A percentile compares a stretch with the other conserved stretches of the same genome.
phyloP scores from a whole-genome alignment of 2,888 invertebrate genomes.

The Tuberolachnus salignus region DNA sequence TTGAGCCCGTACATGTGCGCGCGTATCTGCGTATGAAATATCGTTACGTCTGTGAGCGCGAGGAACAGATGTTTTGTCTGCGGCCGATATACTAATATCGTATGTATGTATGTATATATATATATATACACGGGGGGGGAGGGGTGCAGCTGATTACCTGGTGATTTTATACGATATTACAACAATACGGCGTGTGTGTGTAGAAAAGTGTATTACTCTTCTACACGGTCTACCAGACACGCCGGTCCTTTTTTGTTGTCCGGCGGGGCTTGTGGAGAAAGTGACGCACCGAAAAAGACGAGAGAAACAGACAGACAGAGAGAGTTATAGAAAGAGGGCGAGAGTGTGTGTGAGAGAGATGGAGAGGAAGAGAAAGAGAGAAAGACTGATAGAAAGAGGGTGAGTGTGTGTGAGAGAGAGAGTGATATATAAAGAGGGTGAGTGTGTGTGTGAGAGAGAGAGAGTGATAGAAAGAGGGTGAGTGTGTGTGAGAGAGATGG shows the following conservation, averaged over 20 bases:
- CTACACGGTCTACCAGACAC: constrained; percentile 30
- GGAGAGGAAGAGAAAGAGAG: no score
- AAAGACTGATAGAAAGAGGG: no score
- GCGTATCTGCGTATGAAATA: neutral
- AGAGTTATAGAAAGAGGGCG: no score
- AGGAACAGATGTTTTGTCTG: constrained; percentile 19
- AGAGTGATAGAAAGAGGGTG: no score
- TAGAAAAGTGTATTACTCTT: neutral
- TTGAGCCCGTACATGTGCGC: neutral
- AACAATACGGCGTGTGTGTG: neutral
- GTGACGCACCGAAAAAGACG: neutral
- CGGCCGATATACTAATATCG: constrained; percentile 17
- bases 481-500: neutral
- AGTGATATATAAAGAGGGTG: no score
- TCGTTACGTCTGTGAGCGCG: neutral
- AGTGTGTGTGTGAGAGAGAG: no score
- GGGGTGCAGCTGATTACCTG: constrained; percentile 55
- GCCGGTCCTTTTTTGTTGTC: constrained; percentile 40
- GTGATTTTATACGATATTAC: constrained; percentile 25
- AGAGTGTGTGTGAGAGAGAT: no score
- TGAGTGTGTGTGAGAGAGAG: no score
- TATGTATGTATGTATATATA: neutral
- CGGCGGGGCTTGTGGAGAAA: neutral
- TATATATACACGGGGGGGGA: neutral
- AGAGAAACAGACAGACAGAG: no score